phyloP scores from a whole-genome alignment of 1,140 invertebrate species.

The Rhagoletis pomonella region DNA sequence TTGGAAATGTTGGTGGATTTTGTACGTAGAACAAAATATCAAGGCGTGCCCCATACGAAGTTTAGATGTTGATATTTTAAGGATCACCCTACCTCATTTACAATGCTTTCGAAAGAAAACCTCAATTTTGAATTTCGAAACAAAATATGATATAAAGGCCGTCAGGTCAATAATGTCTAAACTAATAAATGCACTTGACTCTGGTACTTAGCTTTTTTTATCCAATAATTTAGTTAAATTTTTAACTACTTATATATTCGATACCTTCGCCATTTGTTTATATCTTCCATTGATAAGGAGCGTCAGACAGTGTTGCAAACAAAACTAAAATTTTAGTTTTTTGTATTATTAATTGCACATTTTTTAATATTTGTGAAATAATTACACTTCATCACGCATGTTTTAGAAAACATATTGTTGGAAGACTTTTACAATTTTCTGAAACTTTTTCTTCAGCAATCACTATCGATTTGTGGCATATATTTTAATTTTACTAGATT shows the following conservation, averaged over 20 bases:
- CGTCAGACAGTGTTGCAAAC: no score
- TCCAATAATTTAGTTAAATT: neutral
- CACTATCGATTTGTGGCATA: neutral
- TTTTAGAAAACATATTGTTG: neutral
- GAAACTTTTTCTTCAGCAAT: neutral
- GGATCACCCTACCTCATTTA: neutral
- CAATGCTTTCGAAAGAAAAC: constrained; percentile 6
- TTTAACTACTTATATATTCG: neutral
- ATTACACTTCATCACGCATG: no score
- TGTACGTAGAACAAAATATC: no score
- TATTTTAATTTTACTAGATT: neutral
- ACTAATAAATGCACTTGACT: constrained; percentile 56
- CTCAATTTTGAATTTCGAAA: constrained; percentile 35
- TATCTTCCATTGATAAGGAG: no score
- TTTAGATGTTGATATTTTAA: no score
- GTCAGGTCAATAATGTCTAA: constrained; percentile 17
- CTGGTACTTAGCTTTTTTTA: constrained; percentile 51
- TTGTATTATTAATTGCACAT: no score
- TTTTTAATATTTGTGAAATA: no score
- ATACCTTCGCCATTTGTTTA: constrained; percentile 8
- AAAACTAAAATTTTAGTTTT: no score
- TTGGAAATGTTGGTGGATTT: no score
- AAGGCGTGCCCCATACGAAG: no score
- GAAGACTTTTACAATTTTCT: neutral
- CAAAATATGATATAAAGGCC: constrained; percentile 8